Evolutionary conservation across 2,797 vertebrate genomes (phyloP).

Genomic region (Ibycter americanus): DNA sequence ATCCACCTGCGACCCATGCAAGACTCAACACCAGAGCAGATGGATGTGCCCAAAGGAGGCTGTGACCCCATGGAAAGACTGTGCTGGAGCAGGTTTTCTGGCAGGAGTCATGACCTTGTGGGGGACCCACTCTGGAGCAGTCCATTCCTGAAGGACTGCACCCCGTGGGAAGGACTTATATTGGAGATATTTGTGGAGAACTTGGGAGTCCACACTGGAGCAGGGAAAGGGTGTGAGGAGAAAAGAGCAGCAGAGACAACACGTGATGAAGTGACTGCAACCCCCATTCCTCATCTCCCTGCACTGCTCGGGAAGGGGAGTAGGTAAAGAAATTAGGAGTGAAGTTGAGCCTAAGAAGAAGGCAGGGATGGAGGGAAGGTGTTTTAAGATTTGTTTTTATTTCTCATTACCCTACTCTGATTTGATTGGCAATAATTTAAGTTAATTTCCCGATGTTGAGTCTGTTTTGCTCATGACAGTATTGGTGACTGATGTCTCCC

Average conservation of each 20-base stretch:
- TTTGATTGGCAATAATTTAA: background rate
- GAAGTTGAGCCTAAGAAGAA: background rate
- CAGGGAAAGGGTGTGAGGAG: background rate
- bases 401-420: background rate
- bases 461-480: background rate
- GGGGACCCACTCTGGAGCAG: background rate
- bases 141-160: background rate
- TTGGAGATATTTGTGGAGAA: background rate
- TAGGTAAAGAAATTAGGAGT: background rate
- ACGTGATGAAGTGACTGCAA: background rate
- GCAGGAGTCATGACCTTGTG: too few relatives aligned
- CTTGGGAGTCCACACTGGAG: background rate
- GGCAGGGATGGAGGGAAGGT: background rate
- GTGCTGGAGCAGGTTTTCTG: too few relatives aligned
- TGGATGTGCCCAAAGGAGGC: too few relatives aligned
- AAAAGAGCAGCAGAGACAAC: background rate
- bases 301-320: fast-evolving
- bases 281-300: background rate
- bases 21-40: background rate
- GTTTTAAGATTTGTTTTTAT: background rate
- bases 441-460: background rate
- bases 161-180: background rate
- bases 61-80: too few relatives aligned
- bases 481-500: background rate
- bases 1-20: background rate